Conservation (phyloP, 2,888 invertebrate species). For the Polymixis lichenea region DNA sequence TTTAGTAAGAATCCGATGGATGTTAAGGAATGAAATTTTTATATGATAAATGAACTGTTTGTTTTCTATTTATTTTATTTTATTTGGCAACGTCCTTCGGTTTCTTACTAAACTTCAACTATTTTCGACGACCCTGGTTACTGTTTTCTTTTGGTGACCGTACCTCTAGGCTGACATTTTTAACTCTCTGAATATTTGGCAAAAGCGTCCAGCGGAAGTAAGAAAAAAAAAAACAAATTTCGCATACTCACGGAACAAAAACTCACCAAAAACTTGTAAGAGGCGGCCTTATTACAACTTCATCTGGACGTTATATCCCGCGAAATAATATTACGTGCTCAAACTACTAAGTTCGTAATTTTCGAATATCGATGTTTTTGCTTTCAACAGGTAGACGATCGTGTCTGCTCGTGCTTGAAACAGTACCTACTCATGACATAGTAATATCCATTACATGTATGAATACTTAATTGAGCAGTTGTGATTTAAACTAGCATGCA, state of each 20-base stretch:
- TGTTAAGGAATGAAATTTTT: too few relatives aligned
- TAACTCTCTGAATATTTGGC: not conserved
- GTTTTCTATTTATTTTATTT: too few relatives aligned
- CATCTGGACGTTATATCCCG: constrained; percentile 22
- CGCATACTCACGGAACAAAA: not conserved
- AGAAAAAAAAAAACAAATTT: not conserved
- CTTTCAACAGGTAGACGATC: constrained; percentile 56
- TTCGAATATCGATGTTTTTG: constrained; percentile 26
- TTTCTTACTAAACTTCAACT: too few relatives aligned
- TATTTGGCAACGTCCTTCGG: too few relatives aligned
- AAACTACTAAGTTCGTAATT: constrained; percentile 37
- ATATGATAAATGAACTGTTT: too few relatives aligned
- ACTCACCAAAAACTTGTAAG: constrained; percentile 26
- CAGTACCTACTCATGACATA: not conserved
- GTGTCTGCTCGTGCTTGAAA: constrained; percentile 19
- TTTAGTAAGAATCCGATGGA: too few relatives aligned
- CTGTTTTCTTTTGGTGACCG: too few relatives aligned
- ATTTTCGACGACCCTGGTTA: too few relatives aligned
- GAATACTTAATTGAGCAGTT: constrained; percentile 49
- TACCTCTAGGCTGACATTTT: not conserved
- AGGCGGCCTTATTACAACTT: constrained; percentile 42
- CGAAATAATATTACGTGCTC: constrained; percentile 34
- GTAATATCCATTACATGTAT: constrained; percentile 51
- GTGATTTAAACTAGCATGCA: constrained; percentile 44
- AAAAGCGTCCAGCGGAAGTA: not conserved